Evolutionary conservation across 2,888 invertebrate species (phyloP).

Genomic region (Conops quadrifasciatus): DNA sequence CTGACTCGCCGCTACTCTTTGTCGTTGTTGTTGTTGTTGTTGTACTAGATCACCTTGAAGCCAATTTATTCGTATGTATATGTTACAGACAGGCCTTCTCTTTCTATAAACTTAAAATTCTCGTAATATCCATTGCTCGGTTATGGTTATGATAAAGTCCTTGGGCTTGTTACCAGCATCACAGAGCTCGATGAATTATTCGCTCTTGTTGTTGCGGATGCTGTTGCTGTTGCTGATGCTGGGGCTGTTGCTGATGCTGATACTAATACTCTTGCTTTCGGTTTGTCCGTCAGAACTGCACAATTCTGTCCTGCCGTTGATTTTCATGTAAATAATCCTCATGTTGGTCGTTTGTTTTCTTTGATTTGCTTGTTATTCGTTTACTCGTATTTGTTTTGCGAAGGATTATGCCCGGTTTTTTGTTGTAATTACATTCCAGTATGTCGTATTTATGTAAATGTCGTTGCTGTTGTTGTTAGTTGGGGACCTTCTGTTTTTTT

Average conservation of each 20-base stretch:
- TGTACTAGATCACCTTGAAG: no score
- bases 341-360: slow-evolving; percentile 18
- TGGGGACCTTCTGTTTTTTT: background rate
- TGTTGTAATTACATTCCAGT: background rate
- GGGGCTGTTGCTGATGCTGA: slow-evolving; percentile 11
- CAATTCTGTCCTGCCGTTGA: slow-evolving; percentile 27
- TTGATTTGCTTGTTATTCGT: slow-evolving; percentile 7
- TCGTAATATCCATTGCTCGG: no score
- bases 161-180: background rate
- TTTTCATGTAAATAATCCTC: slow-evolving; percentile 35
- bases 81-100: background rate
- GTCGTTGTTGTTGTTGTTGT: no score
- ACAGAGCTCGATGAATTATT: slow-evolving; percentile 37
- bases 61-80: no score
- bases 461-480: background rate
- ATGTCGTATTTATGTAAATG: background rate
- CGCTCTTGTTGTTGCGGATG: slow-evolving; percentile 1
- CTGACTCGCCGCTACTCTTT: no score
- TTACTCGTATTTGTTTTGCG: background rate
- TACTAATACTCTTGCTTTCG: slow-evolving; percentile 2
- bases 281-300: slow-evolving; percentile 18
- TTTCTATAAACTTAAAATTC: background rate
- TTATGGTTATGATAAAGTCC: no score
- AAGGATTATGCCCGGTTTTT: background rate
- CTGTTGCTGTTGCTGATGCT: slow-evolving; percentile 2